Evolutionary conservation across 2,888 invertebrate species (phyloP).

Genomic region (Epinotia brunnichana): DNA sequence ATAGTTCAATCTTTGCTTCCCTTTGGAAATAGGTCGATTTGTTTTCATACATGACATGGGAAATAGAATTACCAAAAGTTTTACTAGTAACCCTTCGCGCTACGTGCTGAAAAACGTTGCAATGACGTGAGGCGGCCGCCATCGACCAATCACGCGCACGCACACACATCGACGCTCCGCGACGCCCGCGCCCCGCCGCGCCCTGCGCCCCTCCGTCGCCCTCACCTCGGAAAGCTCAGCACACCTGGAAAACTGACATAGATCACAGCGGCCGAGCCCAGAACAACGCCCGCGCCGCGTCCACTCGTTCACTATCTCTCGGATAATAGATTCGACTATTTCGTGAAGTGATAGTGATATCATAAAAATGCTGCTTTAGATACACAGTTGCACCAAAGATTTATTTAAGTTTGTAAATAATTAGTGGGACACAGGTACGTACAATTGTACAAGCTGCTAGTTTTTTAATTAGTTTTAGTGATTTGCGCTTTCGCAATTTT

Average conservation of each 20-base stretch:
- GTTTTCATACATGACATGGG: not conserved
- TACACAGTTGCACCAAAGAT: slow-evolving; percentile 41
- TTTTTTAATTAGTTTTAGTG: not conserved
- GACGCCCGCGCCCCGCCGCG: slow-evolving; percentile 46
- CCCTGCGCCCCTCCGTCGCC: slow-evolving; percentile 44
- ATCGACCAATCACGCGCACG: slow-evolving; percentile 41
- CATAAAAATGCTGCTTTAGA: slow-evolving; percentile 49
- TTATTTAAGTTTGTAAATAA: slow-evolving; percentile 41
- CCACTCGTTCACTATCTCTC: slow-evolving; percentile 38
- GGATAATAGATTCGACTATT: slow-evolving; percentile 49
- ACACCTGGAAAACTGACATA: slow-evolving; percentile 45
- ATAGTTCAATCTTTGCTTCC: not conserved
- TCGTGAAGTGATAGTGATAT: slow-evolving; percentile 54
- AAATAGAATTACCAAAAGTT: slow-evolving; percentile 18
- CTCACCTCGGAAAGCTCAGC: slow-evolving; percentile 41
- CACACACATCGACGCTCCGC: slow-evolving; percentile 43
- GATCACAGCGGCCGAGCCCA: slow-evolving; percentile 41
- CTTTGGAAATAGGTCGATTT: not conserved
- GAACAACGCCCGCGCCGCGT: slow-evolving; percentile 42
- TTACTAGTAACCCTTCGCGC: slow-evolving; percentile 18
- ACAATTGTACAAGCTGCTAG: not conserved
- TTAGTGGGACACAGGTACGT: slow-evolving; percentile 34
- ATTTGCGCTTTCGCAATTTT: not conserved
- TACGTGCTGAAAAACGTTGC: slow-evolving; percentile 40
- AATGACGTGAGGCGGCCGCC: slow-evolving; percentile 37